Evolutionary conservation across 2,113 vertebrate species (phyloP).

Genomic region (Misgurnus anguillicaudatus): DNA sequence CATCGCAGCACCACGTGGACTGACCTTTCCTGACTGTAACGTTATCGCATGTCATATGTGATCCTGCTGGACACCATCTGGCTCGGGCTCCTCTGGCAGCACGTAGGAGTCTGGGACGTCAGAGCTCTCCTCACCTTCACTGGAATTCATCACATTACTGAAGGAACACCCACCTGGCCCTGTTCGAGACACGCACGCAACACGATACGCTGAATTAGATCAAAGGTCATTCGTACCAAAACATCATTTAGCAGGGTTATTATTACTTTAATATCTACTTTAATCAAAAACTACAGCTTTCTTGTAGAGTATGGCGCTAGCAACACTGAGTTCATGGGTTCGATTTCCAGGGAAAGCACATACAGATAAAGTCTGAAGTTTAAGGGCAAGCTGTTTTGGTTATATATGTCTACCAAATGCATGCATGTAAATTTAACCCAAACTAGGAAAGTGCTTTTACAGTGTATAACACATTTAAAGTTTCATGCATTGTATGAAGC

Average conservation of each 20-base stretch:
- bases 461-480: too few species aligned
- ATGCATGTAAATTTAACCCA: background rate
- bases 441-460: background rate
- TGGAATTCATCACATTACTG: conserved; percentile 38
- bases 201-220: conserved; percentile 6
- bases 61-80: conserved; percentile 77
- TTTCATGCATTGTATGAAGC: too few species aligned
- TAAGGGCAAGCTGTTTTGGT: too few species aligned
- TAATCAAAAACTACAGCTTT: too few species aligned
- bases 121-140: conserved; percentile 47
- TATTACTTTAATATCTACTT: background rate
- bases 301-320: too few species aligned
- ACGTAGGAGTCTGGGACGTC: conserved; percentile 33
- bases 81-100: conserved; percentile 43
- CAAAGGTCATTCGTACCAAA: conserved; percentile 10
- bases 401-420: too few species aligned
- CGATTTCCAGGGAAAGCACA: too few species aligned
- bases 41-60: conserved; percentile 72
- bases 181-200: background rate
- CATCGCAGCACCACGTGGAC: conserved; percentile 51
- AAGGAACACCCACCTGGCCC: conserved; percentile 25
- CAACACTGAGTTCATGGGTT: too few species aligned
- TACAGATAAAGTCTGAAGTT: too few species aligned
- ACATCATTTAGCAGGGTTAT: background rate
- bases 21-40: conserved; percentile 76